A percentile compares a stretch with the other conserved stretches of the same genome.
These are phyloP conservation scores for Drosophila orosa DNA, from an alignment of 1,140 invertebrate genomes.

Conservation along the genomic window DNA sequence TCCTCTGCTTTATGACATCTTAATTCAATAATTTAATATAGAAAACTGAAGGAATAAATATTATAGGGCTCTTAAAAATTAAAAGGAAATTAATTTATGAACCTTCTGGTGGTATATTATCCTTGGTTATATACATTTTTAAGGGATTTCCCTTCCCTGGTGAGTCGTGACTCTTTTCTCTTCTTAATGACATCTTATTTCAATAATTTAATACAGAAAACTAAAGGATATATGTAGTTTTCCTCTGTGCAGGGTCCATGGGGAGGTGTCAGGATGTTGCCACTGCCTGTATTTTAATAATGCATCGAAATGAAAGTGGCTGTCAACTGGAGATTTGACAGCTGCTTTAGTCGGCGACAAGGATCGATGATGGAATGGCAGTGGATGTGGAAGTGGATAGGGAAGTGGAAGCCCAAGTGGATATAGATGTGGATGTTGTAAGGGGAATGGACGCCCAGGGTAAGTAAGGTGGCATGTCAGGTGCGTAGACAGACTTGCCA, in stretches of 20 bases:
- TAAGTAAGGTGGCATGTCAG: constrained; percentile 42
- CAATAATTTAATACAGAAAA: not conserved
- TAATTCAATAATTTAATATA: not conserved
- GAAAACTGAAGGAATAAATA: not conserved
- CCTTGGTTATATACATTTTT: not conserved
- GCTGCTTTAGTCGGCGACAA: constrained; percentile 60
- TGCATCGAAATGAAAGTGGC: constrained; percentile 81
- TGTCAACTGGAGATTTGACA: constrained; percentile 72
- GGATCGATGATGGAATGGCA: constrained; percentile 71
- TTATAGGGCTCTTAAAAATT: too few species aligned
- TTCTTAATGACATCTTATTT: not conserved
- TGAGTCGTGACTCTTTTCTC: not conserved
- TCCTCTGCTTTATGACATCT: not conserved
- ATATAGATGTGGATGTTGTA: constrained; percentile 1
- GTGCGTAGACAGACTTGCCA: constrained; percentile 60
- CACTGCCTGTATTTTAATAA: constrained; percentile 76
- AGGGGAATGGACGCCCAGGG: constrained; percentile 1
- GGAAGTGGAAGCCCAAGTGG: constrained; percentile 4
- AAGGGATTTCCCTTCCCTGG: rapidly evolving
- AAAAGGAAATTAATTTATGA: not conserved
- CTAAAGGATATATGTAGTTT: not conserved
- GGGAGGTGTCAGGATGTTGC: constrained; percentile 75
- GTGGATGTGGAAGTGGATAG: constrained; percentile 7
- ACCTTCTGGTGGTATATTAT: rapidly evolving
- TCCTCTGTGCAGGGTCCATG: constrained; percentile 33